Percentiles rank a stretch among this genome's conserved stretches.
Evolutionary conservation across 2,888 invertebrate species (phyloP).

Genomic region (Ecdyonurus torrentis): DNA sequence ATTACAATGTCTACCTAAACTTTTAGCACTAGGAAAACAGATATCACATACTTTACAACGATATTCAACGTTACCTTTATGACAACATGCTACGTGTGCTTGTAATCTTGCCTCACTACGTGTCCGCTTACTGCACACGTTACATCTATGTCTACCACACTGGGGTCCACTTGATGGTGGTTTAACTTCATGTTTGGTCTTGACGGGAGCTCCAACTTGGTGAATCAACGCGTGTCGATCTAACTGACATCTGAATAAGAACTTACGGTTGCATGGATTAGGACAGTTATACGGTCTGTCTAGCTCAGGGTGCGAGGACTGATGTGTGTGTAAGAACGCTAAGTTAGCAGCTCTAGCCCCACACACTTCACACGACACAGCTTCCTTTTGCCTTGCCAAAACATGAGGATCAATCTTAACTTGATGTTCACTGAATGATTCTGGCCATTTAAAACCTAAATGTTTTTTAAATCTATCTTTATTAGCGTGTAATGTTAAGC

Average conservation of each 20-base stretch:
- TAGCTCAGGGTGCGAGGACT: not conserved
- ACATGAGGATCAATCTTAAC: not conserved
- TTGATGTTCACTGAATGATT: not conserved
- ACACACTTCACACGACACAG: not conserved
- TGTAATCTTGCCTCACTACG: not conserved
- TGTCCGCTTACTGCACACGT: not conserved
- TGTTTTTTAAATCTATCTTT: slow-evolving; percentile 1
- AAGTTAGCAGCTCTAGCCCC: not conserved
- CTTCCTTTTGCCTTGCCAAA: not conserved
- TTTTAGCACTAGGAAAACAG: not conserved
- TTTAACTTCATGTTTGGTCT: not conserved
- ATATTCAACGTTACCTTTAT: not conserved
- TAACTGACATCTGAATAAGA: not conserved
- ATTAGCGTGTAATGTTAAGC: not conserved
- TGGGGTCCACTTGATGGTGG: not conserved
- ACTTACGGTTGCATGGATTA: not conserved
- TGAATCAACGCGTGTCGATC: not conserved
- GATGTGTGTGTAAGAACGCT: not conserved
- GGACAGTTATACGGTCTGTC: not conserved
- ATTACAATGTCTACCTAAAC: not conserved
- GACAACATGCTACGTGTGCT: not conserved
- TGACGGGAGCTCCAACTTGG: not conserved
- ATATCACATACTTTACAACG: not conserved
- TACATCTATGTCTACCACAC: not conserved
- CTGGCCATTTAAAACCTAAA: not conserved